phyloP scores from a whole-genome alignment of 2,797 vertebrate genomes.

The Apodemus agrarius region DNA sequence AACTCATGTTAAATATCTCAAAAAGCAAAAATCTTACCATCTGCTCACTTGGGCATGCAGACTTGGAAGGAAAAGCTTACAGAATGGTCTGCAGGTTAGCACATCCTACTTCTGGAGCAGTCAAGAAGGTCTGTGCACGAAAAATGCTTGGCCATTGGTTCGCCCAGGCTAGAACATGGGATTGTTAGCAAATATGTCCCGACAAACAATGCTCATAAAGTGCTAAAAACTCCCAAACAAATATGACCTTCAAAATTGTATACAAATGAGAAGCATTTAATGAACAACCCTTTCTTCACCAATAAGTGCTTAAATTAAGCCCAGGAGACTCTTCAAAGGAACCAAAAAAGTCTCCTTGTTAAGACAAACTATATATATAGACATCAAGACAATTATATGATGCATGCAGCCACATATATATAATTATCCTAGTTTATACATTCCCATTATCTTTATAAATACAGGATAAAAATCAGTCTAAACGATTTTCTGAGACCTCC shows the following conservation, averaged over 20 bases:
- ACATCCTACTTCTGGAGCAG: constrained; percentile 55
- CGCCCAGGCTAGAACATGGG: constrained; percentile 58
- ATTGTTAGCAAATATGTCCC: constrained; percentile 53
- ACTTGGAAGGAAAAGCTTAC: constrained; percentile 57
- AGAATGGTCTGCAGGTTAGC: constrained; percentile 65
- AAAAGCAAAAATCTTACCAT: constrained; percentile 63
- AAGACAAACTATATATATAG: constrained; percentile 69
- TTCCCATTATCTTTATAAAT: constrained; percentile 73
- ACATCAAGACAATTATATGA: constrained; percentile 69
- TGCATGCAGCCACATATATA: constrained; percentile 70
- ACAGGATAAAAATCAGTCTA: constrained; percentile 71
- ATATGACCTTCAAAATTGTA: constrained; percentile 49
- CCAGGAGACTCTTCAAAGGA: constrained; percentile 74
- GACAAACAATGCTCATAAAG: constrained; percentile 64
- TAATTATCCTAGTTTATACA: constrained; percentile 73
- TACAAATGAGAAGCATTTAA: constrained; percentile 74
- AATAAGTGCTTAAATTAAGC: constrained; percentile 76
- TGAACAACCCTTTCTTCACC: constrained; percentile 60
- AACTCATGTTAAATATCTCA: constrained; percentile 70
- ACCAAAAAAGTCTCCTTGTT: constrained; percentile 31
- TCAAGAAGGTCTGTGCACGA: constrained; percentile 43
- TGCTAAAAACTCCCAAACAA: constrained; percentile 51
- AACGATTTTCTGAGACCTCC: constrained; percentile 68
- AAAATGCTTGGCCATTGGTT: constrained; percentile 10
- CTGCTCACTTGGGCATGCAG: constrained; percentile 68